Evolutionary conservation across 1,140 invertebrate species (phyloP), one percentile per base, ranked within the genome.

Genomic region (Drosophila sechellia): DNA sequence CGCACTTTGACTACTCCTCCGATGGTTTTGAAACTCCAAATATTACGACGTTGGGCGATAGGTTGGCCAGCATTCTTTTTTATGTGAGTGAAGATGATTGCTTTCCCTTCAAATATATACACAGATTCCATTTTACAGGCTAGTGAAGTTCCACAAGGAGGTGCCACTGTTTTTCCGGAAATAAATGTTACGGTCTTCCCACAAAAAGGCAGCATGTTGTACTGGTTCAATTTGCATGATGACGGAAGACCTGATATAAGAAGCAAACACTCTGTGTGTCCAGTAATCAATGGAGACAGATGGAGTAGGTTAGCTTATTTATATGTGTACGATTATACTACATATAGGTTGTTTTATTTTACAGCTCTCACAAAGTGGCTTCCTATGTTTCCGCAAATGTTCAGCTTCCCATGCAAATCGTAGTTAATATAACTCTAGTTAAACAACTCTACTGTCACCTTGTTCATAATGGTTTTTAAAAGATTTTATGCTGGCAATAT

Each of bases 191-290:
- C 96, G 34, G 92, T 99, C 22, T 96, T 95, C 93, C 98, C 98
- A 0, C 95, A 95, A 85, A 98, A 98, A 92, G 96, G 98, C 13
- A 95, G 96, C 25, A 98, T 97, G 45, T 96, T 97, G 3, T 98
- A 98, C 93, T 99, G 98, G 98, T 96, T 96, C 90, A 99, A 99
- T 93, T 93, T 99, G 56, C 95, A 97, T 91, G 94, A 95, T 31
- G 97, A 95, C 92, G 98, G 98, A 15, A 96, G 97, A 60, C 97
- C 97, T n/a, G 97, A 99, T 93, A 94, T 95, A 42, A 94, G 95
- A 69, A 99, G 98, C 1, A 93, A 98, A 63, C 98, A 99, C 93
- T 98, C 98, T 10, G 98, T 98, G 17, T 99, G 98, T 93, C 98
- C 98, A 13, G 98, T 99, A 35, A 94, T 99, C 17, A 94, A 97